Evolutionary conservation across 2,797 vertebrate genomes (phyloP), one percentile per base, ranked within the genome.

Genomic region (Lophius americanus): DNA sequence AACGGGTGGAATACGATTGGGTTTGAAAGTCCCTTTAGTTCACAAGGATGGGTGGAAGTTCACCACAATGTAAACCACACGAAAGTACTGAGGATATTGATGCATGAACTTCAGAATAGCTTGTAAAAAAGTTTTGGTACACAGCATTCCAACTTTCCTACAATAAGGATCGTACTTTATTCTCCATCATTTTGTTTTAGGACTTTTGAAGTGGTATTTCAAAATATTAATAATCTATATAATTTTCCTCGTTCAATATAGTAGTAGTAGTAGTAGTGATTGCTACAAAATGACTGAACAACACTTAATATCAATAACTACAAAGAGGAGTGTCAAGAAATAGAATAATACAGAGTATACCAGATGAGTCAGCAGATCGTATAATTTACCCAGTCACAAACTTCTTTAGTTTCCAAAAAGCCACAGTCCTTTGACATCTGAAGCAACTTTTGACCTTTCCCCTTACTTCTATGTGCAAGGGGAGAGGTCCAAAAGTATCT

Each of bases 401-500:
- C n/a, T 51, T 60, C 36, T 58, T 23, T 23, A 8, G 4, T 37
- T 50, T 66, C 37, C 53, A 60, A 64, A 61, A n/a, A 71, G 37
- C 32, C 5, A n/a, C 7, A 12, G 23, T 23, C 23, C 23, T 23
- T 23, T 53, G 37, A 11, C 33, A 47, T 70, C 4, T 60, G 36
- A 64, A 58, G 51, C 4, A 60, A 38, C 51, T 23, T 42, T 5
- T 82, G 68, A 72, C 59, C 65, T 78, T 48, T 68, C 62, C n/a
- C 65, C 75, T 79, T 49, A 55, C 43, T 76, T 23, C 23, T 23
- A 23, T 23, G 23, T 23, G 23, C 23, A 2, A 23, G 23, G 23
- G 23, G 23, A 23, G 23, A 23, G 23, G 23, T 23, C 23, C 23
- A 23, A 23, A 13, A 52, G 42, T 32, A 59, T 46, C n/a, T 35